Evolutionary conservation across 2,113 vertebrate genomes (phyloP).

Genomic region (Tachuris rubrigastra): DNA sequence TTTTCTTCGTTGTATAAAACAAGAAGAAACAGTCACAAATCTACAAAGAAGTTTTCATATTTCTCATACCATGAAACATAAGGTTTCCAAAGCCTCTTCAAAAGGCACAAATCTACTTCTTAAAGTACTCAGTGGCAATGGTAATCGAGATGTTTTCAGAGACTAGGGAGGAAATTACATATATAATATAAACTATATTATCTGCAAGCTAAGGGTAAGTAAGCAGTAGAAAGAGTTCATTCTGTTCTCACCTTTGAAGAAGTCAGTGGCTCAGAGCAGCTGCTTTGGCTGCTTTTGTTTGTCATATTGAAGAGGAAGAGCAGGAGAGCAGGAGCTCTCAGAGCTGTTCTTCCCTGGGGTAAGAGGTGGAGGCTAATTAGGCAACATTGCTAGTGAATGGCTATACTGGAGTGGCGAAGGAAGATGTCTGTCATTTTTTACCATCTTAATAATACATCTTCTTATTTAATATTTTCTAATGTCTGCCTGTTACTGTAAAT

Average conservation of each 20-base stretch:
- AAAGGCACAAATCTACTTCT: background rate
- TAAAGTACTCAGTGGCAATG: background rate
- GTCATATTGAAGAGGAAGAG: background rate
- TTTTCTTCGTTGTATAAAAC: background rate
- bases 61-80: background rate
- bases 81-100: background rate
- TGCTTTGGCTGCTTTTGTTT: slow-evolving; percentile 13
- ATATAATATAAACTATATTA: background rate
- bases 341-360: slow-evolving; percentile 15
- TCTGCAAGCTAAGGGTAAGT: background rate
- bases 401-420: background rate
- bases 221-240: background rate
- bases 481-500: background rate
- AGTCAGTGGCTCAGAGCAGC: background rate
- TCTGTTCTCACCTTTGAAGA: background rate
- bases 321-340: background rate
- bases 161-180: background rate
- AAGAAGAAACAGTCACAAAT: background rate
- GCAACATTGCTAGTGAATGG: background rate
- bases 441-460: background rate
- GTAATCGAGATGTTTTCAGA: background rate
- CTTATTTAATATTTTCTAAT: background rate
- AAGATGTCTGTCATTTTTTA: background rate
- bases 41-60: background rate
- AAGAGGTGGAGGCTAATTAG: slow-evolving; percentile 7